Base-by-base conservation (phyloP, 1,140 invertebrate species). In the Drosophila rhopaloa region DNA sequence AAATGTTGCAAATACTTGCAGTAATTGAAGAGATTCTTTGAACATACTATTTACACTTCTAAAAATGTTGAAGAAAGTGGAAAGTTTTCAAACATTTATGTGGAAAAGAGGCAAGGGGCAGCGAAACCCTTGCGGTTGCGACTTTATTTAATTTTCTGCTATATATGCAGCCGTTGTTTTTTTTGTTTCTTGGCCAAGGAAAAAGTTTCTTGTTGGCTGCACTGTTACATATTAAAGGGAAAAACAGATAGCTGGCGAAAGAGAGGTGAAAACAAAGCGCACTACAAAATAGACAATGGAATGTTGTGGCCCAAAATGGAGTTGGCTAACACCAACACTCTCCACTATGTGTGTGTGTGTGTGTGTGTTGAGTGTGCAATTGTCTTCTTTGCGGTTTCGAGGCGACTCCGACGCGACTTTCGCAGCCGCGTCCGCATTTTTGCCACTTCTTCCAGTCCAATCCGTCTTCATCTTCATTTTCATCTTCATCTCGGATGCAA, bases 251-350 rank as follows among this genome's bases (percentile, higher is more conserved):
- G 10, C 38, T 5, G 32, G 24, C 38, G 43, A 66, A 40, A 47
- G 46, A 43, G 37, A 68, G 63, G 47, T 60, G 50, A 65, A 85
- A 61, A 84, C 66, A 88, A 88, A 79, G 79, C 75, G 75, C 60
- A 81, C 63, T 79, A 76, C 78, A 76, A 86, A 81, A 58, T 68
- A 88, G 84, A 89, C 83, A 88, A 88, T 88, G 83, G 83, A 79
- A 80, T 88, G 76, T 70, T 76, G 72, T 63, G 84, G 58, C 79
- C 73, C 84, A 80, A 86, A 88, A 89, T 83, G 80, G 76, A 80
- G 84, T 89, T 88, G 67, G 76, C 84, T 70, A 88, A 88, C 81
- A 77, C 46, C 79, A 86, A 86, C 79, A 86, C 70, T 79, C 59
- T 86, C 78, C 66, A 60, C 59, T 16, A 19, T 14, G 16, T 35